Evolutionary conservation across 2,888 invertebrate species (phyloP).

Genomic region (Sussaba pulchella): DNA sequence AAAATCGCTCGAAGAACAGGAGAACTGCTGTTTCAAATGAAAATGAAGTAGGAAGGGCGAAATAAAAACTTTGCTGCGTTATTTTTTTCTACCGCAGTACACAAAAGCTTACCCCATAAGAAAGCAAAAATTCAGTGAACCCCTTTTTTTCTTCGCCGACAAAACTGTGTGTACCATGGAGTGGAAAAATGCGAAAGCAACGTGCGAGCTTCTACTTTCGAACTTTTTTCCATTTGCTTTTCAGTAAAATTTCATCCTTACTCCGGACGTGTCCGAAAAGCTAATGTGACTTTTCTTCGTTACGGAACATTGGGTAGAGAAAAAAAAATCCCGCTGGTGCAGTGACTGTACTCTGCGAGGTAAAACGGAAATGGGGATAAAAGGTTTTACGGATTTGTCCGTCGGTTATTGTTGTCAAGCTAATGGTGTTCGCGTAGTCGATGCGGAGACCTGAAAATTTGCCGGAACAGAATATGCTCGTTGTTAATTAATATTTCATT

Average conservation of each 20-base stretch:
- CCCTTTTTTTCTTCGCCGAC: not conserved
- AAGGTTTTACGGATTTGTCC: not conserved
- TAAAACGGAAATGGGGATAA: not conserved
- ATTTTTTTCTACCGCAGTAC: not conserved
- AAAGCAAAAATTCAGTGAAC: too few species aligned
- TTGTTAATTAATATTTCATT: constrained; percentile 28
- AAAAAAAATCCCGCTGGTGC: not conserved
- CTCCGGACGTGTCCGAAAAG: not conserved
- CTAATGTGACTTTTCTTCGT: not conserved
- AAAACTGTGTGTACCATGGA: too few species aligned
- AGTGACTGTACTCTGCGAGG: not conserved
- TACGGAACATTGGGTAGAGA: not conserved
- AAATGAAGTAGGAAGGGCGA: constrained; percentile 10
- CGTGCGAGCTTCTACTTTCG: too few species aligned
- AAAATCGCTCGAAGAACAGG: not conserved
- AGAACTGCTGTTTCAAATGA: not conserved
- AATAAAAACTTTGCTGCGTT: not conserved
- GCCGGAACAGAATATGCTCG: constrained; percentile 9
- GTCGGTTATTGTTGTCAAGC: not conserved
- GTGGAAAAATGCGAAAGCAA: too few species aligned
- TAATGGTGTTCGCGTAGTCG: not conserved
- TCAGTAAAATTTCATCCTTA: not conserved
- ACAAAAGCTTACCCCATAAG: too few species aligned
- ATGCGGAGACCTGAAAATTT: not conserved
- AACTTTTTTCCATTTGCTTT: not conserved